These are phyloP conservation scores for Anthoscopus minutus DNA, from an alignment of 2,113 vertebrate species.

Conservation along the genomic window DNA sequence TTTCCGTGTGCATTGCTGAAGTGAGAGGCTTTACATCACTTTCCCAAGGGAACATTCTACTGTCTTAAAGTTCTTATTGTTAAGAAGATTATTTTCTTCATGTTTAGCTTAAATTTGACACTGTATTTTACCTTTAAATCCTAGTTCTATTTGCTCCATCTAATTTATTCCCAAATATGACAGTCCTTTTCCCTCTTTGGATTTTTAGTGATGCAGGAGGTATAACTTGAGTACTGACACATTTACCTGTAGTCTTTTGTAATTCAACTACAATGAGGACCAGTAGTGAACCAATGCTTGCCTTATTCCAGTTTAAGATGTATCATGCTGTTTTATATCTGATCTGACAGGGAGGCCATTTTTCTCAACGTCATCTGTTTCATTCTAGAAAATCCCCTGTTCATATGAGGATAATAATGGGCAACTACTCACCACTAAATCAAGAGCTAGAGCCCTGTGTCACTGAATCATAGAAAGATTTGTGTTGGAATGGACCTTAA, in stretches of 20 bases:
- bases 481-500: not conserved
- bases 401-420: not conserved
- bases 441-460: not conserved
- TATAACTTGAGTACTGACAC: not conserved
- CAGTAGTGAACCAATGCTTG: not conserved
- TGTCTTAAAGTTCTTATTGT: not conserved
- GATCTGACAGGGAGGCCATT: not conserved
- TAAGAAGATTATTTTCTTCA: constrained; percentile 9
- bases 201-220: not conserved
- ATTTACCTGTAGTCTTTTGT: not conserved
- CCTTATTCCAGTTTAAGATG: not conserved
- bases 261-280: not conserved
- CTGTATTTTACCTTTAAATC: not conserved
- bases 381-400: not conserved
- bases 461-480: not conserved
- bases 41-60: not conserved
- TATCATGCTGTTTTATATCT: not conserved
- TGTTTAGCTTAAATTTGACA: not conserved
- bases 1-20: not conserved
- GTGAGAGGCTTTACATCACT: not conserved
- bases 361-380: not conserved
- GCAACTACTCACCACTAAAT: not conserved
- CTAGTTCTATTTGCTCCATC: not conserved
- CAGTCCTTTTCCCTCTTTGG: not conserved
- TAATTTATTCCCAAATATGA: not conserved